Evolutionary conservation across 2,113 vertebrate genomes (phyloP), one percentile per base, ranked within the genome.

Genomic region (Zeus faber): DNA sequence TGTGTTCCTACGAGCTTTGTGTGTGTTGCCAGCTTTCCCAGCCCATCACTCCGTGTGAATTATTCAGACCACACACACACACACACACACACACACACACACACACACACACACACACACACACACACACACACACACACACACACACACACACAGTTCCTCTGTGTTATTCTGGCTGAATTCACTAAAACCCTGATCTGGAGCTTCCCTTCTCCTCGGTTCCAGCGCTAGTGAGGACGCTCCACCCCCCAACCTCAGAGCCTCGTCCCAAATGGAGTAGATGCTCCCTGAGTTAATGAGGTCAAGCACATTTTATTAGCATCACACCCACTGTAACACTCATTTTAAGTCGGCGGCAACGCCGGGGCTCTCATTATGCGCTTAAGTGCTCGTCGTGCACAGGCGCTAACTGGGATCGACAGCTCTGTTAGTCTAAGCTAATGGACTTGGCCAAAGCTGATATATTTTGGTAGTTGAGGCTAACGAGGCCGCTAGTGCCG

Each of bases 211-310:
- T 18, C 52, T 13, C 51, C n/a, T 14, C 3, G 2, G 10, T 22
- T 31, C 35, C 9, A 25, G 27, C 46, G 54, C 24, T 21, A 37
- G 11, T 14, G 33, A 37, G n/a, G n/a, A n/a, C n/a, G n/a, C n/a
- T n/a, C n/a, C n/a, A n/a, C n/a, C n/a, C n/a, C n/a, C n/a, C n/a
- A n/a, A n/a, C n/a, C n/a, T 4, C 13, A 37, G 33, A 37, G 33
- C 9, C 33, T 24, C n/a, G 3, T 9, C 27, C 18, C 18, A 39
- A 54, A 20, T 22, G 25, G 6, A 41, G 23, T 11, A 69, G 52
- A 47, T 20, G 31, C 35, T 43, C 10, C 11, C 1, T 52, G 47
- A 56, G 39, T 70, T 79, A 83, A 84, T 77, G 75, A 78, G 86
- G 76, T 72, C 80, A 81, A 76, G 62, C 64, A 58, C 53, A 40